Evolutionary conservation across 2,113 vertebrate genomes (phyloP).

Genomic region (Myiopsitta monachus): DNA sequence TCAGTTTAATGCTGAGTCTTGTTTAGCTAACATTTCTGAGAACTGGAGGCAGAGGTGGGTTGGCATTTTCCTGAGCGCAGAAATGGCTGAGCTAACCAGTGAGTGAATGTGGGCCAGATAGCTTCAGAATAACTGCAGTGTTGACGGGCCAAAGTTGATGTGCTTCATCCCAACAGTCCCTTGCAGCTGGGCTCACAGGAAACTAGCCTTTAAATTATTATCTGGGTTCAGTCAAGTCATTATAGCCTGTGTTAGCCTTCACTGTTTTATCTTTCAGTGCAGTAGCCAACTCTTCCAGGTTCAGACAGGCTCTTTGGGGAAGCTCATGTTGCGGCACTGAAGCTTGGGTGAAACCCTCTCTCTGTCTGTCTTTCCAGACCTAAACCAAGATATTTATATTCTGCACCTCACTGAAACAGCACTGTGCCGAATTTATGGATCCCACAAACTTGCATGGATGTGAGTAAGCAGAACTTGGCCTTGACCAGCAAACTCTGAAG

Average conservation of each 20-base stretch:
- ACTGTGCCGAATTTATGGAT: background rate
- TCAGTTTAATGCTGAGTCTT: background rate
- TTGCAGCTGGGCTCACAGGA: constrained; percentile 1
- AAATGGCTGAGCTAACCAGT: background rate
- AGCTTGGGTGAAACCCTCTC: background rate
- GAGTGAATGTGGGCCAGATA: background rate
- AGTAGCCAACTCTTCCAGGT: background rate
- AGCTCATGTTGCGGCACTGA: constrained; percentile 17
- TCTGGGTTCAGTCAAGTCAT: constrained; percentile 35
- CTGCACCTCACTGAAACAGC: background rate
- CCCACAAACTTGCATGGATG: background rate
- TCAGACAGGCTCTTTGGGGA: background rate
- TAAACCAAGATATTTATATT: constrained; percentile 23
- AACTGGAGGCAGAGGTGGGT: background rate
- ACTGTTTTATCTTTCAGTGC: background rate
- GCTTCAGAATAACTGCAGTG: background rate
- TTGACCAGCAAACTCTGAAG: background rate
- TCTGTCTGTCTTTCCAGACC: constrained; percentile 1
- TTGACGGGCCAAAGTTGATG: background rate
- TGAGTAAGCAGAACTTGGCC: background rate
- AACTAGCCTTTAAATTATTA: constrained; percentile 21
- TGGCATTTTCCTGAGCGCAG: constrained; percentile 28
- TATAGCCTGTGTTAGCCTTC: background rate
- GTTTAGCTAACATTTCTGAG: background rate
- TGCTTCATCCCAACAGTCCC: background rate